These are phyloP conservation scores for Scarus forsteni DNA, from an alignment of 2,797 vertebrate genomes.

Conservation along the genomic window DNA sequence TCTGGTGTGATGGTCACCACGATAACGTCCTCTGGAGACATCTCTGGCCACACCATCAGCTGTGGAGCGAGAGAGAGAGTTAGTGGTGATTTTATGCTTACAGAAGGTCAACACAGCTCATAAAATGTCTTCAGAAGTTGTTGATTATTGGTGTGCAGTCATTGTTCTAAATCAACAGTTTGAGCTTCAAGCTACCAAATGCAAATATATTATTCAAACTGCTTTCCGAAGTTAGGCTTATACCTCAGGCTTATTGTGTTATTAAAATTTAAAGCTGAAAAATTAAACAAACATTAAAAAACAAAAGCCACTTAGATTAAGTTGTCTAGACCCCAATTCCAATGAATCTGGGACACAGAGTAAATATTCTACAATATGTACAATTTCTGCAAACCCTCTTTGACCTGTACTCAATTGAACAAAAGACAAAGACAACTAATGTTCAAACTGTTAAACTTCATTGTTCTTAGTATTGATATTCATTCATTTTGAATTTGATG, in stretches of 20 bases:
- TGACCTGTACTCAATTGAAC: too few species aligned
- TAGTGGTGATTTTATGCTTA: background rate
- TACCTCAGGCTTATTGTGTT: conserved; percentile 22
- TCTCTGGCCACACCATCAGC: conserved; percentile 91
- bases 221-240: conserved; percentile 33
- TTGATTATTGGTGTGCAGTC: conserved; percentile 13
- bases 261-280: conserved; percentile 49
- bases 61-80: conserved; percentile 49
- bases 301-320: conserved; percentile 33
- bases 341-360: too few species aligned
- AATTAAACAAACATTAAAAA: conserved; percentile 25
- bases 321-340: too few species aligned
- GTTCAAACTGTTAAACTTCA: too few species aligned
- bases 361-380: too few species aligned
- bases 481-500: too few species aligned
- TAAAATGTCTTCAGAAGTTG: conserved; percentile 13
- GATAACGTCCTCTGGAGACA: conserved; percentile 82
- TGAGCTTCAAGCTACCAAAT: conserved; percentile 41
- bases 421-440: too few species aligned
- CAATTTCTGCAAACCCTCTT: too few species aligned
- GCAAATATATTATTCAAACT: conserved; percentile 40
- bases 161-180: conserved; percentile 24
- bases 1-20: conserved; percentile 92
- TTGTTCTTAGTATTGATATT: too few species aligned
- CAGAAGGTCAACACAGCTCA: background rate